Evolutionary conservation across 2,888 invertebrate genomes (phyloP), one percentile per base, ranked within the genome.

Genomic region (Eulithis testata): DNA sequence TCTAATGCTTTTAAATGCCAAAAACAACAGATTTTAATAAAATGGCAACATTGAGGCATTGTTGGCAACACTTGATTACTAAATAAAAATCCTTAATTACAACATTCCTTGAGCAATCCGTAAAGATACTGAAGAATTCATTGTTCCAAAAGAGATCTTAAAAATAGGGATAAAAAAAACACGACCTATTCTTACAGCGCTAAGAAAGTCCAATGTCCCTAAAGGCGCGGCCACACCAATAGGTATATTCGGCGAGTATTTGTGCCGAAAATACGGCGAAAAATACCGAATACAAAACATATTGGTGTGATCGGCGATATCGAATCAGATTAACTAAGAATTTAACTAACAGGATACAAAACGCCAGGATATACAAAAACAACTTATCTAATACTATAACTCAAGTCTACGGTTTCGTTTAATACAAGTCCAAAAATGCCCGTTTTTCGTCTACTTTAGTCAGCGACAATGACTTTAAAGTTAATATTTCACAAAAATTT

Each of bases 71-170:
- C 71, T 70, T 68, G 65, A 62, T 65, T 64, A 68, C 63, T 66
- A 66, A 70, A 55, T 69, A 69, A 67, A 69, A 62, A 66, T 68
- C 59, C 66, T 66, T 64, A 71, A 75, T 74, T 61, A 71, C 56
- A 88, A 87, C 86, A 86, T 77, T 87, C 86, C 87, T 89, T 89
- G 90, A 90, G 90, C 90, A 89, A 77, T 74, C 64, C 72, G 73
- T 73, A 65, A 65, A 68, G 65, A 74, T 73, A 76, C 74, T 71
- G 69, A 79, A 76, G 84, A 85, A 87, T 86, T 84, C 86, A 89
- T 89, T 88, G 88, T 84, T 83, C 77, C 78, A 82, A 72, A 76
- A 78, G 81, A 85, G 83, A 86, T 84, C 84, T 85, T 83, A 82
- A 51, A 68, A 72, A 73, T 71, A 79, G 79, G 76, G 80, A 69